Conservation (phyloP, 2,888 invertebrate genomes). For the Callyntrura guangdongensis region DNA sequence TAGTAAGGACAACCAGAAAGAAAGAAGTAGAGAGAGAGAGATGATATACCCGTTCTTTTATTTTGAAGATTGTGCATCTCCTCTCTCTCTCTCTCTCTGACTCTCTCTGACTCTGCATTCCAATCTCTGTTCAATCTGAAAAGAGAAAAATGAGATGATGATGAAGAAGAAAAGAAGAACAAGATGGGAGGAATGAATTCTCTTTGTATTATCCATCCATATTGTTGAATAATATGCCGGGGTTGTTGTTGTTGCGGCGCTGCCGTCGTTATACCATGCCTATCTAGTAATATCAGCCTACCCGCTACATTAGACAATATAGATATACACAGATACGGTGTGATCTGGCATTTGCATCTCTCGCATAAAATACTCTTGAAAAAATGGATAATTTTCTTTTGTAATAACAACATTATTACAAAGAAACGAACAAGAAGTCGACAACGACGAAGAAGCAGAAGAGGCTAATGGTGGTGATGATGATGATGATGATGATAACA, state of each 20-base stretch:
- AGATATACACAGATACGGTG: neutral
- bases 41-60: neutral
- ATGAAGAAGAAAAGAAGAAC: neutral
- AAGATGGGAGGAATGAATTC: slow-evolving; percentile 69
- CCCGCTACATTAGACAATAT: neutral
- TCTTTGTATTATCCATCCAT: neutral
- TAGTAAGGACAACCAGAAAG: neutral
- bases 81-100: neutral
- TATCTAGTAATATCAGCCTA: no score
- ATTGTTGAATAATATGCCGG: slow-evolving; percentile 18
- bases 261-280: neutral
- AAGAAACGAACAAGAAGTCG: neutral
- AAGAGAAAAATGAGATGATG: slow-evolving; percentile 65
- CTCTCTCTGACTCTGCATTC: slow-evolving; percentile 66
- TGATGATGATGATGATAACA: slow-evolving; percentile 7
- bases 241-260: no score
- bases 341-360: slow-evolving; percentile 1
- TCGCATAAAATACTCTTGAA: neutral
- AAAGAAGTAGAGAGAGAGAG: neutral
- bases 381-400: slow-evolving; percentile 57
- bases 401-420: slow-evolving; percentile 47
- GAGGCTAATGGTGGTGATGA: neutral
- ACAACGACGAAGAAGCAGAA: neutral
- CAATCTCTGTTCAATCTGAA: slow-evolving; percentile 51
- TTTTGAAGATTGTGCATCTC: neutral